Conservation (phyloP, 2,797 vertebrate species). For the Gymnodraco acuticeps region DNA sequence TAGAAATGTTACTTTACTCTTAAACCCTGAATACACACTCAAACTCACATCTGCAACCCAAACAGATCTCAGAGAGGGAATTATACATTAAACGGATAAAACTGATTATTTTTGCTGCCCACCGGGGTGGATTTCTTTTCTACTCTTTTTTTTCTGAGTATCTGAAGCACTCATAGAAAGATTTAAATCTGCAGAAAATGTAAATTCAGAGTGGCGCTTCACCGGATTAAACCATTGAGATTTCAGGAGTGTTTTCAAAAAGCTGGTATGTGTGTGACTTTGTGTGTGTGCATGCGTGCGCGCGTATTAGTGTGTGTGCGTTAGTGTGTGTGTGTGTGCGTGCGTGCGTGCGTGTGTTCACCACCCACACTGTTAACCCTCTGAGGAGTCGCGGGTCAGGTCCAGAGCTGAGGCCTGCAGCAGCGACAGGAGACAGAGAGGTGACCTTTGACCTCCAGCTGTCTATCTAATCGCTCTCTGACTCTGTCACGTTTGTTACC, state of each 20-base stretch:
- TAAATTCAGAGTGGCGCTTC: too few species aligned
- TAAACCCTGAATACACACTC: not conserved
- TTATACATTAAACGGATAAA: constrained; percentile 2
- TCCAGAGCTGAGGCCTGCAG: constrained; percentile 57
- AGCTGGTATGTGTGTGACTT: constrained; percentile 6
- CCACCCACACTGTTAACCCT: constrained; percentile 74
- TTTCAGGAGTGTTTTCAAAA: not conserved
- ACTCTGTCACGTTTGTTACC: constrained; percentile 12
- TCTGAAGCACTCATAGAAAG: constrained; percentile 32
- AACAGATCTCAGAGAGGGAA: constrained; percentile 5
- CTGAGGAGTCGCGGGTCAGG: constrained; percentile 63
- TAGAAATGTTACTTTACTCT: too few species aligned
- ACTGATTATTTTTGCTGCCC: constrained; percentile 52
- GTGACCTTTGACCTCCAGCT: constrained; percentile 59
- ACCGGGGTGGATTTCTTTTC: constrained; percentile 17
- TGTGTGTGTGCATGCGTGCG: constrained; percentile 23
- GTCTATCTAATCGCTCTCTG: constrained; percentile 24
- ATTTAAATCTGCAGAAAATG: too few species aligned
- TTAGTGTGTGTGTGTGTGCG: not conserved
- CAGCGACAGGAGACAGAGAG: constrained; percentile 60
- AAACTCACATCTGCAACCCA: not conserved
- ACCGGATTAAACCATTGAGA: too few species aligned
- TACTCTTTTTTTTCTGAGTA: not conserved
- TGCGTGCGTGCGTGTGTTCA: constrained; percentile 17
- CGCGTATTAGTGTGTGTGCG: constrained; percentile 11